Evolutionary conservation across 2,113 vertebrate species (phyloP).

Genomic region (Mus spicilegus): DNA sequence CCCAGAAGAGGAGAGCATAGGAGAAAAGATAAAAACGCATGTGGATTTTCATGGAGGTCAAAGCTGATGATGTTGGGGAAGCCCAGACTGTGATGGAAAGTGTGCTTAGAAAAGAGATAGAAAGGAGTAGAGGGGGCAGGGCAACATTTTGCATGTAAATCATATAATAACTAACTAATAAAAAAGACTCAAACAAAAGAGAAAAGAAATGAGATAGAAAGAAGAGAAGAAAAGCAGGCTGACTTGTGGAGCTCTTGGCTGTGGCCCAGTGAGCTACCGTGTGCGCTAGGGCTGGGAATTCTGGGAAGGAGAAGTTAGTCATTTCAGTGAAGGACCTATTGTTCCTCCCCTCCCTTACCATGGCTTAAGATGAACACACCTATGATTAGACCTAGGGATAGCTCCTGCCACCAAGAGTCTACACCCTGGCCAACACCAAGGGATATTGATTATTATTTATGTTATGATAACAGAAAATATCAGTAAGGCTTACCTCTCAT

Average conservation of each 20-base stretch:
- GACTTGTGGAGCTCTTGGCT: neutral
- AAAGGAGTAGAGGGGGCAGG: no score
- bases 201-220: no score
- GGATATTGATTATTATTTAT: neutral
- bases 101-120: neutral
- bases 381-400: neutral
- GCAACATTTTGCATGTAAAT: no score
- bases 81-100: neutral
- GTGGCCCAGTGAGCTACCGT: neutral
- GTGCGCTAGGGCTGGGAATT: neutral
- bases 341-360: neutral
- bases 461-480: neutral
- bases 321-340: neutral
- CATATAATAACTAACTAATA: no score
- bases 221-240: neutral
- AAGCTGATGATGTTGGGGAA: neutral
- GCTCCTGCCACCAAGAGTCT: neutral
- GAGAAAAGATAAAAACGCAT: neutral
- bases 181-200: no score
- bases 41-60: neutral
- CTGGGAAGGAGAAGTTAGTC: neutral
- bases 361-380: no score
- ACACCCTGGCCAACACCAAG: neutral
- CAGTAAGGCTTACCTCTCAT: neutral
- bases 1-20: neutral